Percentiles rank a stretch among this genome's conserved stretches.
Conservation (phyloP, 2,113 vertebrate species). For the Sinocyclocheilus rhinocerous region DNA sequence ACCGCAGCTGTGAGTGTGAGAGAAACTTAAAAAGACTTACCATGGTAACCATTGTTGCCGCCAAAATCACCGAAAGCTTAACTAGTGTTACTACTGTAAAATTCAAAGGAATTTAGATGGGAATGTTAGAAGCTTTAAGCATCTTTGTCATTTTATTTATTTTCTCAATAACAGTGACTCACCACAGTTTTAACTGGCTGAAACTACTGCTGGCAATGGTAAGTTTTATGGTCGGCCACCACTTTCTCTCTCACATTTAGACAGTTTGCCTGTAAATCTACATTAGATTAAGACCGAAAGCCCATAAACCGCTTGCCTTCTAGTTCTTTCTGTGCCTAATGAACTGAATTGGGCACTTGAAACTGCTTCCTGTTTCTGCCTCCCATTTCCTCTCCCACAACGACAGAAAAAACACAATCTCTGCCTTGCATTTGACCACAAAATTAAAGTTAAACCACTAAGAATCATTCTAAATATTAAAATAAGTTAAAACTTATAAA, state of each 20-base stretch:
- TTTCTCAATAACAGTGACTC: neutral
- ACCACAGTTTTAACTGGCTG: neutral
- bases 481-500: neutral
- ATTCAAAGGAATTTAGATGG: neutral
- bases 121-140: neutral
- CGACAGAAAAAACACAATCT: neutral
- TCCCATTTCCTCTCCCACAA: conserved; percentile 33
- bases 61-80: neutral
- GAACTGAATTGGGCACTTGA: conserved; percentile 21
- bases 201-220: neutral
- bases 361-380: conserved; percentile 53
- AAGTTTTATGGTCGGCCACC: neutral
- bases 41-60: neutral
- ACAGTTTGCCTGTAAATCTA: neutral
- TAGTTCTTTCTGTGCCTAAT: neutral
- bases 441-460: neutral
- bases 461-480: neutral
- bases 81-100: neutral
- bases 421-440: neutral
- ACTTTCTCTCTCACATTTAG: neutral
- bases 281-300: neutral
- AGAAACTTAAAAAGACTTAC: neutral
- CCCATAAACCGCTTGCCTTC: neutral
- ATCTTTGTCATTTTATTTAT: neutral
- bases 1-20: neutral